These are phyloP conservation scores for Acrocephalus kingi DNA, from an alignment of 2,113 vertebrate genomes.

Conservation along the genomic window DNA sequence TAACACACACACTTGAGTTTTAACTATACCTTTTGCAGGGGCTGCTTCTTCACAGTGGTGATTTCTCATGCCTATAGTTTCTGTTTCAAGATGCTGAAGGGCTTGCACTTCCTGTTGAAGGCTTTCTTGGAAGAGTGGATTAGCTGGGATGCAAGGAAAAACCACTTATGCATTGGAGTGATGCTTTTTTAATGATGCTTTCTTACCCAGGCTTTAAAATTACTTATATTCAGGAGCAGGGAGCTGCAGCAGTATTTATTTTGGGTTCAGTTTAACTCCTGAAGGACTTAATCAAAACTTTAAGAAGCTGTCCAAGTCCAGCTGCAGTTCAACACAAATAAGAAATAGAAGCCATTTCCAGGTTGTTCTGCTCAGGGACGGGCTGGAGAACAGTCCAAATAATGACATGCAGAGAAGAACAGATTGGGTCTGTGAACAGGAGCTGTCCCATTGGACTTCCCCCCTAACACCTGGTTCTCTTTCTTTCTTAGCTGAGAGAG, in stretches of 20 bases:
- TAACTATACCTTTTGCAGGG: constrained; percentile 15
- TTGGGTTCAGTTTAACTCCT: not conserved
- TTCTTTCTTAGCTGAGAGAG: not conserved
- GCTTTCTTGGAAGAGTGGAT: constrained; percentile 61
- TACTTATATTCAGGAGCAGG: not conserved
- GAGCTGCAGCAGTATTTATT: not conserved
- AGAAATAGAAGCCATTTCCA: not conserved
- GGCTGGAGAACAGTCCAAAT: not conserved
- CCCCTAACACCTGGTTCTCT: not conserved
- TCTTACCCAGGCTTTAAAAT: not conserved
- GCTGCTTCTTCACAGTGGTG: not conserved
- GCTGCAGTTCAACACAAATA: not conserved
- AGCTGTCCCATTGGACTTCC: not conserved
- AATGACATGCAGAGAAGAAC: not conserved
- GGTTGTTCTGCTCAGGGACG: not conserved
- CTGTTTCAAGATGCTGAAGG: constrained; percentile 70
- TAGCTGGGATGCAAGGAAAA: constrained; percentile 31
- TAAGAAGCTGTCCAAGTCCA: not conserved
- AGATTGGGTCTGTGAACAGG: not conserved
- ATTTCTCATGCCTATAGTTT: constrained; percentile 60
- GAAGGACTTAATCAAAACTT: not conserved
- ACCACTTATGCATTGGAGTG: not conserved
- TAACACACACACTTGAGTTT: not conserved
- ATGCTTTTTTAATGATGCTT: not conserved
- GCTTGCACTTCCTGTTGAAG: constrained; percentile 61